Evolutionary conservation across 2,888 invertebrate species (phyloP), one percentile per base, ranked within the genome.

Genomic region (Oscheius myriophilus): DNA sequence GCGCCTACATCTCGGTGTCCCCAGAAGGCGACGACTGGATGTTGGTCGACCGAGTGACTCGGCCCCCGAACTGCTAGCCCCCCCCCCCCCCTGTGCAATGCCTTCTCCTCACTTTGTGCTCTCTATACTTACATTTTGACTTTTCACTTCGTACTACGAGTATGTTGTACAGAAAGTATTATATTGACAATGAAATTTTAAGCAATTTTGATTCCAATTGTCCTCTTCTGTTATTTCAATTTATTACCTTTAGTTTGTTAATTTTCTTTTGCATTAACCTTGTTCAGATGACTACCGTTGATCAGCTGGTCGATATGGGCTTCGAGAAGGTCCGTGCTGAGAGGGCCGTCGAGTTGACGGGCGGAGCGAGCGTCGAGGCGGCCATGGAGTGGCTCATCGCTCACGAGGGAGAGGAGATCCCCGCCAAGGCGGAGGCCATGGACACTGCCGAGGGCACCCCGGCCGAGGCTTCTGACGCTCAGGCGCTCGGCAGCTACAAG

Each of bases 301-400:
- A 77, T 46, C 75, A 75, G 62, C 67, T 77, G 6, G 66, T 77
- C 6, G 75, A 75, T 21, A 77, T 77, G 77, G 77, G 77, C 42
- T 77, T 77, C 57, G 66, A 69, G 12, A 21, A 41, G 12, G 70
- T 59, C 21, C 68, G 66, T n/a, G 75, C 77, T 2, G 70, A 71
- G 39, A 46, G 62, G 1, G 77, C 77, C 2, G 66, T 66, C 18
- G 55, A 55, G 23, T 16, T 57, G 25, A 66, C 66, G 2, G 49
- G 51, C 14, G 51, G 25, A 11, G 39, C 43, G 21, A 43, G 55
- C 3, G 66, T 46, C n/a, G 46, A 18, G 23, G 21, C 33, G 54
- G 64, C 64, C 4, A 67, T 67, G 59, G 67, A 67, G 25, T 67
- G 67, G 67, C 53, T 61, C 9, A 53, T 67, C 14, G 61, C 67